Base-by-base conservation (phyloP, 2,888 invertebrate genomes). In the Podotricha telesiphe region DNA sequence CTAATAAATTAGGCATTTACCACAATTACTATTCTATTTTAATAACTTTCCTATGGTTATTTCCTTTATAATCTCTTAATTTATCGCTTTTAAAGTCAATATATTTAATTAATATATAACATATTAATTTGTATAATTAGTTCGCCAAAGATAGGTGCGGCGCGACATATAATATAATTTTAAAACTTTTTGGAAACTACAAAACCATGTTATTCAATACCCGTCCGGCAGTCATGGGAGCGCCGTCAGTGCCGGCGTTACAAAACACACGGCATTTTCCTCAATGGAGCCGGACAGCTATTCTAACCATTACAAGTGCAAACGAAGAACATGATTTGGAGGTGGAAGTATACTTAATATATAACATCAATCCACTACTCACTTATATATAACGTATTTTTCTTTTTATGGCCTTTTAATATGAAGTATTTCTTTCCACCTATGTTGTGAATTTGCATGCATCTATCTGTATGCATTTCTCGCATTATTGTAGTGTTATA, bases 261-360 rank as follows among this genome's bases (percentile, higher is more conserved):
- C 79, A 78, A 22, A 71, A 78, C 59, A 71, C 83, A 2, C 76
- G 84, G n/a, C 79, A 85, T 64, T 89, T 88, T 73, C 86, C 89
- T 0, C 89, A 88, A 69, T 91, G 91, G 89, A 89, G 87, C 70
- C 81, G 84, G 74, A 88, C 89, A 28, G 86, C 86, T 11, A 81
- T 88, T 72, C 74, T 91, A 67, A 86, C 87, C 28, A 74, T 87
- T 22, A 80, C 85, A 28, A 79, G 74, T 61, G 70, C 72, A 40
- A 70, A 75, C 19, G 86, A 85, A 67, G 84, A 84, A 13, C 59
- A 47, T 68, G 79, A 80, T 48, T 17, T 45, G 11, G 69, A 77
- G 69, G 83, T 84, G 78, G 81, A 65, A 51, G 20, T 53, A 11
- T 56, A 37, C n/a, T 62, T 66, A n/a, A 45, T 22, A 45, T n/a